Evolutionary conservation across 1,140 invertebrate genomes (phyloP).

Genomic region (Cardiocondyla obscurior): DNA sequence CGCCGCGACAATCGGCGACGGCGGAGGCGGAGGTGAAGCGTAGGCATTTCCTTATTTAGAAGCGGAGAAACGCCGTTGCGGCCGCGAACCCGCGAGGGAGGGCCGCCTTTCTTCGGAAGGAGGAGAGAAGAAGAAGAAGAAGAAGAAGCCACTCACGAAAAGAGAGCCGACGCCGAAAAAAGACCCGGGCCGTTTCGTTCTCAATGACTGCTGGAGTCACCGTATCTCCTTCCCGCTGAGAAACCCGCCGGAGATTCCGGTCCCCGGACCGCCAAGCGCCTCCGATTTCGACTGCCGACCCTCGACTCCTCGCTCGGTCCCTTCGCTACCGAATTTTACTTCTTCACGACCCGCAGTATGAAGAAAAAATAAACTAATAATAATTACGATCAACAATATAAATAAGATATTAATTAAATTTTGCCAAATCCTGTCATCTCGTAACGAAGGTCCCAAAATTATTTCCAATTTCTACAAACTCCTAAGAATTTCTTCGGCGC

Average conservation of each 20-base stretch:
- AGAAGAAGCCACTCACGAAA: slow-evolving; percentile 31
- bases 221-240: neutral
- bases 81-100: neutral
- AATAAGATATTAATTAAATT: neutral
- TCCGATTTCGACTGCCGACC: neutral
- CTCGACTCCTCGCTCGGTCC: neutral
- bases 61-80: slow-evolving; percentile 68
- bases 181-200: neutral
- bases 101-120: neutral
- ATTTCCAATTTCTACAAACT: too few relatives aligned
- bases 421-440: neutral
- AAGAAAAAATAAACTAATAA: neutral
- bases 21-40: slow-evolving; percentile 57
- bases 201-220: slow-evolving; percentile 22
- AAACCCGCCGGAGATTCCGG: slow-evolving; percentile 2
- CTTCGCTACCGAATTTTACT: neutral
- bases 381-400: neutral
- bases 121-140: neutral
- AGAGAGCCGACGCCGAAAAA: slow-evolving; percentile 52
- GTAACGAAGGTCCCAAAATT: neutral
- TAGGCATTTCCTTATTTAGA: slow-evolving; percentile 78
- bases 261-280: slow-evolving; percentile 8
- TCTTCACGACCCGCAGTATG: neutral
- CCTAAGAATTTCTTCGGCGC: neutral
- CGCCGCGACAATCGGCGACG: slow-evolving; percentile 53